A percentile compares a stretch with the other conserved stretches of the same genome.
Conservation (phyloP, 2,797 vertebrate species). For the Garrulus glandarius region DNA sequence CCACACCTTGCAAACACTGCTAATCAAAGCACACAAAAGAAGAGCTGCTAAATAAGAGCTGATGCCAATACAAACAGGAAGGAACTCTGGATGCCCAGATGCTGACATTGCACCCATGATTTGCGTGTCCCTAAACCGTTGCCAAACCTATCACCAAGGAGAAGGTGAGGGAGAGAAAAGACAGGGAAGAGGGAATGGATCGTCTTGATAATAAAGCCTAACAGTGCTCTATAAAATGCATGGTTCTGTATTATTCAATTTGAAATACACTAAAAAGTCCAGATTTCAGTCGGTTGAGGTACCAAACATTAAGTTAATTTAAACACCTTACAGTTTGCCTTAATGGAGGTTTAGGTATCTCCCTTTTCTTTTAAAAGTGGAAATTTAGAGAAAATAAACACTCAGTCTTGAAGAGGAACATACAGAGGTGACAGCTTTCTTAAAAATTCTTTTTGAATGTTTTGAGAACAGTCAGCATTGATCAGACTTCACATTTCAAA, state of each 20-base stretch:
- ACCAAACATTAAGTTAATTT: neutral
- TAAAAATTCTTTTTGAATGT: constrained; percentile 60
- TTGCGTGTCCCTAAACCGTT: neutral
- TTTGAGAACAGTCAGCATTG: constrained; percentile 29
- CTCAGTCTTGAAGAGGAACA: neutral
- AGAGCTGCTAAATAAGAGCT: neutral
- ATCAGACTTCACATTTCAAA: constrained; percentile 55
- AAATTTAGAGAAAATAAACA: constrained; percentile 7
- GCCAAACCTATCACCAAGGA: neutral
- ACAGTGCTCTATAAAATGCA: neutral
- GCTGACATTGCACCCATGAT: neutral
- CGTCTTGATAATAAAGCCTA: neutral
- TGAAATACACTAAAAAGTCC: neutral
- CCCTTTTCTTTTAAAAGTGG: neutral
- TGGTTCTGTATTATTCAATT: neutral
- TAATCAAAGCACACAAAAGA: neutral
- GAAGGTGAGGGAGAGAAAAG: neutral
- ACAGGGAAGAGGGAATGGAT: neutral
- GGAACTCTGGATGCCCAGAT: neutral
- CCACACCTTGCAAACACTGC: neutral
- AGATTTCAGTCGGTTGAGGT: neutral
- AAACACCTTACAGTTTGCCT: neutral
- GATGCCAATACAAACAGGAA: neutral
- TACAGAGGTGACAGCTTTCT: constrained; percentile 28
- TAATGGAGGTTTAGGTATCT: neutral